Conservation (phyloP, 2,888 invertebrate species). For the Parnassius mnemosyne region DNA sequence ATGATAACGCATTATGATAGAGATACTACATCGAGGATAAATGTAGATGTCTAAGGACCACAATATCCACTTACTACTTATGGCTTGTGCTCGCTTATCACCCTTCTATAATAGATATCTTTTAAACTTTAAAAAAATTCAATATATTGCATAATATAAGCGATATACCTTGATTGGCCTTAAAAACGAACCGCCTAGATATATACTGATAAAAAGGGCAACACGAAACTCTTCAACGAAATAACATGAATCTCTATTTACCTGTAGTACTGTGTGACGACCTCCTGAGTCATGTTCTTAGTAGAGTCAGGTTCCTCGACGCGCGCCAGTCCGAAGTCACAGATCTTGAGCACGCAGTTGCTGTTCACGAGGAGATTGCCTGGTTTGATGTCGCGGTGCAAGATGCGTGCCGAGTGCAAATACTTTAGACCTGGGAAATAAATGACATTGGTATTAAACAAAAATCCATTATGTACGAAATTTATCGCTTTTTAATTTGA, state of each 20-base stretch:
- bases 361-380: slow-evolving; percentile 99
- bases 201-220: no score
- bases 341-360: slow-evolving; percentile 99
- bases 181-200: no score
- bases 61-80: no score
- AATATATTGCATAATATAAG: no score
- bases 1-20: no score
- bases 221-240: no score
- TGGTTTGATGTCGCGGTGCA: slow-evolving; percentile 99
- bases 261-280: slow-evolving; percentile 99
- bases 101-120: no score
- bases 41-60: no score
- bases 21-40: no score
- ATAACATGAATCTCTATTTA: slow-evolving; percentile 28
- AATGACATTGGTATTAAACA: not conserved
- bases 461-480: not conserved
- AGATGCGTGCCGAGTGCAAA: slow-evolving; percentile 97
- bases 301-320: slow-evolving; percentile 97
- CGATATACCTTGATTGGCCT: no score
- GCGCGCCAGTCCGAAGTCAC: slow-evolving; percentile 99
- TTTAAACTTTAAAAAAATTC: no score
- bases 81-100: no score
- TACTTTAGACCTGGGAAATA: slow-evolving; percentile 92
- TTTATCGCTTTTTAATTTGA: not conserved
- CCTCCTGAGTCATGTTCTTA: slow-evolving; percentile 99